Evolutionary conservation across 2,888 invertebrate species (phyloP).

Genomic region (Heliconius ethilla): DNA sequence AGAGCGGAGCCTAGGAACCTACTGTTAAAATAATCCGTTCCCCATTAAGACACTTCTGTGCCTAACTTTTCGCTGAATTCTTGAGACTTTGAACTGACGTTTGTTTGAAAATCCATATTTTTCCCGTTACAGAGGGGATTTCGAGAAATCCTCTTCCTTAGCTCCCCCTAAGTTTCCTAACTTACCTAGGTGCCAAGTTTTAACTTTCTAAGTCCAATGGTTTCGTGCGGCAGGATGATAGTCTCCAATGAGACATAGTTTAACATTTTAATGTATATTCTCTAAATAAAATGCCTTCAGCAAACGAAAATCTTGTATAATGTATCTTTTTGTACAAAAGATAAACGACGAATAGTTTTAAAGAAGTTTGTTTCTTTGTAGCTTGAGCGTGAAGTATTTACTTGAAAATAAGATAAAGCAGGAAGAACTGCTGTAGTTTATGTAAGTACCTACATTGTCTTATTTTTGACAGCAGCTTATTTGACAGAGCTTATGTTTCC

Average conservation of each 20-base stretch:
- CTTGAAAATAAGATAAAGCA: neutral
- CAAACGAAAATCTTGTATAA: conserved; percentile 19
- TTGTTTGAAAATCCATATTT: too few relatives aligned
- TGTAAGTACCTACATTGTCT: neutral
- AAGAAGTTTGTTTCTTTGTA: conserved; percentile 6
- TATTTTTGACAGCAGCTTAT: neutral
- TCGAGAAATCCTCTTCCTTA: too few relatives aligned
- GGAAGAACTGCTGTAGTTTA: neutral
- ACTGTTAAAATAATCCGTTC: too few relatives aligned
- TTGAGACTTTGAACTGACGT: too few relatives aligned
- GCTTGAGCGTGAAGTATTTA: conserved; percentile 3
- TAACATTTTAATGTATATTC: neutral
- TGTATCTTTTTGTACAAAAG: conserved; percentile 16
- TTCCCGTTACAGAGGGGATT: too few relatives aligned
- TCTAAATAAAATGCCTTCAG: conserved; percentile 20
- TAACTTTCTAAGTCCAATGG: too few relatives aligned
- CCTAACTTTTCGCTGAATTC: too few relatives aligned
- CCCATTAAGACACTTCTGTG: too few relatives aligned
- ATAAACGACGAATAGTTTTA: conserved; percentile 24
- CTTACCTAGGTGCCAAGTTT: too few relatives aligned
- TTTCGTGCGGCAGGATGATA: too few relatives aligned
- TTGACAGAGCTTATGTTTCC: neutral
- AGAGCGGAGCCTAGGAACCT: too few relatives aligned
- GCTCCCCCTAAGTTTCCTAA: too few relatives aligned
- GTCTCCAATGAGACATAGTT: neutral